These are phyloP conservation scores for Rugalucina vietnamica DNA, from an alignment of 2,888 invertebrate species.

Conservation along the genomic window DNA sequence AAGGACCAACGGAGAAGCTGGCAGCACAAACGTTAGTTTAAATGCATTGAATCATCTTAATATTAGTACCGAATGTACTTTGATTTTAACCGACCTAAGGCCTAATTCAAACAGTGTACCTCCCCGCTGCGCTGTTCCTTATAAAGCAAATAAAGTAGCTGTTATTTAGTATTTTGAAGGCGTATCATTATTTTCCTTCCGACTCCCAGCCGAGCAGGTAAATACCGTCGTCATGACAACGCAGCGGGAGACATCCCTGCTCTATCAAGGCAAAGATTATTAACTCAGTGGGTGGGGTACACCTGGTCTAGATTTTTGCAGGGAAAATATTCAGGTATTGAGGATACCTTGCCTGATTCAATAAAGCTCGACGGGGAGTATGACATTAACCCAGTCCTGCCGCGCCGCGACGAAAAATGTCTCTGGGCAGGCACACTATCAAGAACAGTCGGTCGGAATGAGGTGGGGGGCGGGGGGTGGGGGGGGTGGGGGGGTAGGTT, in stretches of 20 bases:
- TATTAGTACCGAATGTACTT: neutral
- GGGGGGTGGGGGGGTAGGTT: too few relatives aligned
- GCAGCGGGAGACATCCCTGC: constrained; percentile 49
- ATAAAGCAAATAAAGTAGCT: neutral
- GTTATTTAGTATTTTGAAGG: neutral
- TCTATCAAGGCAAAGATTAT: constrained; percentile 5
- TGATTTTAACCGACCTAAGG: neutral
- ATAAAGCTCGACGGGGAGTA: too few relatives aligned
- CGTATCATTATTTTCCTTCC: neutral
- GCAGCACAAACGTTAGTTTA: too few relatives aligned
- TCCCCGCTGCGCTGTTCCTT: too few relatives aligned
- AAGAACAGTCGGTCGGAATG: too few relatives aligned
- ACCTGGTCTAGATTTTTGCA: constrained; percentile 7
- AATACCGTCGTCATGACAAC: constrained; percentile 60
- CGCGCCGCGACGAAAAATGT: too few relatives aligned
- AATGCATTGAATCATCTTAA: too few relatives aligned
- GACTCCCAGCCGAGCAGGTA: neutral
- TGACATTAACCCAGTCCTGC: too few relatives aligned
- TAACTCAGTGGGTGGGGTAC: constrained; percentile 1
- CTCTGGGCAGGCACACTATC: too few relatives aligned
- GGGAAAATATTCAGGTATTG: neutral
- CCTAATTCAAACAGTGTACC: neutral
- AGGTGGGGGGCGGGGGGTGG: too few relatives aligned
- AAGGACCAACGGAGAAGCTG: too few relatives aligned
- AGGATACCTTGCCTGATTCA: too few relatives aligned